Evolutionary conservation across 2,888 invertebrate species (phyloP).

Genomic region (Dryococelus australis): DNA sequence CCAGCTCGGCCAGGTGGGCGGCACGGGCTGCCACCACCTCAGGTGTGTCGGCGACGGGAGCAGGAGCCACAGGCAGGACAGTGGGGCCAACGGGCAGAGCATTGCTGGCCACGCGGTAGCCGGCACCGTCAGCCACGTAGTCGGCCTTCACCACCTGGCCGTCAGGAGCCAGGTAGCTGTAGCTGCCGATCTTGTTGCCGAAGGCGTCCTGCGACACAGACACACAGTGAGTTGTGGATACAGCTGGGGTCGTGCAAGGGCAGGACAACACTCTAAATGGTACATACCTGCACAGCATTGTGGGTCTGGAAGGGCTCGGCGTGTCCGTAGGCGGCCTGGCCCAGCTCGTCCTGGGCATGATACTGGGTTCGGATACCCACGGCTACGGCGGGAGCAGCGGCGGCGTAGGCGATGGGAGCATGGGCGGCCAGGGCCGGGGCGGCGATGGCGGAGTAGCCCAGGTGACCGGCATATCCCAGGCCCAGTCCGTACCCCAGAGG

Average conservation of each 20-base stretch:
- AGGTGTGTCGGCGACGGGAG: slow-evolving; percentile 50
- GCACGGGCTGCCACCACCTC: slow-evolving; percentile 50
- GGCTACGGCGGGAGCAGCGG: slow-evolving; percentile 39
- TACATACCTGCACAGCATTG: slow-evolving; percentile 49
- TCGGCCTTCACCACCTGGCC: slow-evolving; percentile 52
- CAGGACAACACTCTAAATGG: not conserved
- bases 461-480: slow-evolving; percentile 18
- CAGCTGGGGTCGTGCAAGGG: too few relatives aligned
- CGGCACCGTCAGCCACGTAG: slow-evolving; percentile 53
- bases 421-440: slow-evolving; percentile 31
- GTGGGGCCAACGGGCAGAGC: slow-evolving; percentile 51
- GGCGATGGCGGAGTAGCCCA: slow-evolving; percentile 31
- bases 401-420: slow-evolving; percentile 45
- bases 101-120: slow-evolving; percentile 54
- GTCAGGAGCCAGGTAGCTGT: slow-evolving; percentile 54
- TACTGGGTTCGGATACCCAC: slow-evolving; percentile 44
- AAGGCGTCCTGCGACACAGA: slow-evolving; percentile 45
- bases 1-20: slow-evolving; percentile 48
- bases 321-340: slow-evolving; percentile 51
- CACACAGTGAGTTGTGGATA: not conserved
- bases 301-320: slow-evolving; percentile 49
- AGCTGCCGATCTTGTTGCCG: slow-evolving; percentile 51
- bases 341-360: slow-evolving; percentile 51
- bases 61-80: slow-evolving; percentile 41
- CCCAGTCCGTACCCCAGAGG: slow-evolving; percentile 31